phyloP scores from a whole-genome alignment of 2,888 invertebrate species.

The Cynaeus angustus region DNA sequence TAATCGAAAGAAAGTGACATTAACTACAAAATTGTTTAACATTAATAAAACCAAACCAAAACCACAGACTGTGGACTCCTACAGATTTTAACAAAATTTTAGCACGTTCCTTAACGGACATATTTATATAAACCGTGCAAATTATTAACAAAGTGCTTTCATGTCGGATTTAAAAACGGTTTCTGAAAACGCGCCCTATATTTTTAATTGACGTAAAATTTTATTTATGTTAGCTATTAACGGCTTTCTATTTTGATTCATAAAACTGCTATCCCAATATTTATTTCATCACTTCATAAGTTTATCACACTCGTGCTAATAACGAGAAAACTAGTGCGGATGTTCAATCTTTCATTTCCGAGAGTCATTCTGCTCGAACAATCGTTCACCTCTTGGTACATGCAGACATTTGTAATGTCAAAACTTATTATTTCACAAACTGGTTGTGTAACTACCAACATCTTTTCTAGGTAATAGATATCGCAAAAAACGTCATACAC shows the following conservation, averaged over 20 bases:
- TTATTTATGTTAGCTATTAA: conserved; percentile 10
- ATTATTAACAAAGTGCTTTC: no score
- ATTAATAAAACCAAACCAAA: no score
- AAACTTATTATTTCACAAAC: conserved; percentile 26
- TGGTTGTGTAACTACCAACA: conserved; percentile 11
- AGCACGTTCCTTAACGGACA: no score
- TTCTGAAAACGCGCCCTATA: background rate
- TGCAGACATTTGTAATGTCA: background rate
- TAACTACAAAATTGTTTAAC: no score
- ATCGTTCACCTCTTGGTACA: background rate
- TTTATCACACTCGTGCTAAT: conserved; percentile 18
- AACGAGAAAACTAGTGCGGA: conserved; percentile 1
- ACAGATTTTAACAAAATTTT: no score
- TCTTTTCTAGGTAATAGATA: conserved; percentile 18
- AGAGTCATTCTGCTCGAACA: background rate
- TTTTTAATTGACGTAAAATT: background rate
- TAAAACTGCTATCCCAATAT: conserved; percentile 6
- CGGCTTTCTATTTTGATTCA: conserved; percentile 12
- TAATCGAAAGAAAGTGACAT: no score
- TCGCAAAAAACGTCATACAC: conserved; percentile 21
- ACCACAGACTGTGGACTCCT: no score
- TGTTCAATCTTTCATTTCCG: background rate
- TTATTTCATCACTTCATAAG: conserved; percentile 8
- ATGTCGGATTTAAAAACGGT: no score
- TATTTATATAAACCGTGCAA: no score